These are phyloP conservation scores for Anoura caudifer DNA, from an alignment of 2,113 vertebrate genomes.

Conservation along the genomic window DNA sequence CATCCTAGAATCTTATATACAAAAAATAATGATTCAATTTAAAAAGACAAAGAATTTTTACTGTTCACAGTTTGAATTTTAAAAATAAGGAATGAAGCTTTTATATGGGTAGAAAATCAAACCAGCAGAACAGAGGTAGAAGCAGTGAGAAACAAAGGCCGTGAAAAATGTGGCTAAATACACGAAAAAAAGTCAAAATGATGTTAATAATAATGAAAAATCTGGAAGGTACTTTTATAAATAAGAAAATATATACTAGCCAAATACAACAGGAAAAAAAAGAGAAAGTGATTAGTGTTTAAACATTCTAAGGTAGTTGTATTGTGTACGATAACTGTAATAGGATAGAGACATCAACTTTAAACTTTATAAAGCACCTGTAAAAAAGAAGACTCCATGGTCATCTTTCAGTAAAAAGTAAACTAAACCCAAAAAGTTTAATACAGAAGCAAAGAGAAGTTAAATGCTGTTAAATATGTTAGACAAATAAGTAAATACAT, in stretches of 20 bases:
- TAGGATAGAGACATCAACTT: neutral
- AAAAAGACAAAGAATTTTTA: neutral
- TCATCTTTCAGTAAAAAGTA: neutral
- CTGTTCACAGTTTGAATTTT: neutral
- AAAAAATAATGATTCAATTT: neutral
- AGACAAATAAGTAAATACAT: neutral
- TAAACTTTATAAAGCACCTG: neutral
- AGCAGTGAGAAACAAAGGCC: neutral
- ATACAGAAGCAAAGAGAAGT: neutral
- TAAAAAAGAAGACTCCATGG: neutral
- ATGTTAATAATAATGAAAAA: neutral
- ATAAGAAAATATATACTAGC: neutral
- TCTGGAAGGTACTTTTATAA: neutral
- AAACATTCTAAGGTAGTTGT: neutral
- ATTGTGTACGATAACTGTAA: neutral
- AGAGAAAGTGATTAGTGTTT: neutral
- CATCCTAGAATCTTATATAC: neutral
- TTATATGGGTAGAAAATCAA: neutral
- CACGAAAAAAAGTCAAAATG: neutral
- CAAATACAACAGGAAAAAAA: neutral
- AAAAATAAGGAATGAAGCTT: neutral
- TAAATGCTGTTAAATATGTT: neutral
- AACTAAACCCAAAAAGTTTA: neutral
- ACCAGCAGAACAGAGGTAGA: neutral
- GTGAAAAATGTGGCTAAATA: neutral